Evolutionary conservation across 2,888 invertebrate species (phyloP).

Genomic region (Caenorhabditis imperialis): DNA sequence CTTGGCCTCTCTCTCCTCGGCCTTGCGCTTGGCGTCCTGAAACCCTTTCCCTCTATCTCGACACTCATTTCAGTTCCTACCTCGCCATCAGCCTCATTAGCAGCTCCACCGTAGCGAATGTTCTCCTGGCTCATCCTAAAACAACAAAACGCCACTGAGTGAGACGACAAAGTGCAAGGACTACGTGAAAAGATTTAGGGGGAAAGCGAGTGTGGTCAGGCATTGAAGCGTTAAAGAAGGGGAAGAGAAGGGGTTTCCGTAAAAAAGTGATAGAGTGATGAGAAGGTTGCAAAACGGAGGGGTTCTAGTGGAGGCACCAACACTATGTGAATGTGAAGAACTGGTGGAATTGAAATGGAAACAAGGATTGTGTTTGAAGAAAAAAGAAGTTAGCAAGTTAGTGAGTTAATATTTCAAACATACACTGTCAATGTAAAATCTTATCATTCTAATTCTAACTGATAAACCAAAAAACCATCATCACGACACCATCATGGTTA

Average conservation of each 20-base stretch:
- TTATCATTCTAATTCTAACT: too few relatives aligned
- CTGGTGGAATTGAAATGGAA: constrained; percentile 4
- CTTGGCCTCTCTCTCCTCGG: constrained; percentile 97
- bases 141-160: neutral
- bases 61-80: constrained; percentile 15
- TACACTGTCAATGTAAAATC: too few relatives aligned
- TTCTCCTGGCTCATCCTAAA: constrained; percentile 50
- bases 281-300: too few relatives aligned
- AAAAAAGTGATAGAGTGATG: constrained; percentile 6
- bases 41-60: constrained; percentile 8
- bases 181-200: constrained; percentile 21
- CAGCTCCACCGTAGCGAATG: constrained; percentile 70
- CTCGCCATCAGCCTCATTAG: constrained; percentile 63
- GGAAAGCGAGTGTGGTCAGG: constrained; percentile 37
- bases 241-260: constrained; percentile 10
- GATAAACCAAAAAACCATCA: too few relatives aligned
- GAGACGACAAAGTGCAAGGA: constrained; percentile 1
- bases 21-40: constrained; percentile 84
- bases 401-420: too few relatives aligned
- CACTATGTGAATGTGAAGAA: neutral
- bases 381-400: too few relatives aligned
- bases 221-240: constrained; percentile 53
- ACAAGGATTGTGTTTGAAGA: too few relatives aligned
- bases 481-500: too few relatives aligned
- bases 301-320: too few relatives aligned